Percentiles rank a stretch among this genome's conserved stretches.
Conservation (phyloP, 1,140 invertebrate species). For the Hylaeus anthracinus region DNA sequence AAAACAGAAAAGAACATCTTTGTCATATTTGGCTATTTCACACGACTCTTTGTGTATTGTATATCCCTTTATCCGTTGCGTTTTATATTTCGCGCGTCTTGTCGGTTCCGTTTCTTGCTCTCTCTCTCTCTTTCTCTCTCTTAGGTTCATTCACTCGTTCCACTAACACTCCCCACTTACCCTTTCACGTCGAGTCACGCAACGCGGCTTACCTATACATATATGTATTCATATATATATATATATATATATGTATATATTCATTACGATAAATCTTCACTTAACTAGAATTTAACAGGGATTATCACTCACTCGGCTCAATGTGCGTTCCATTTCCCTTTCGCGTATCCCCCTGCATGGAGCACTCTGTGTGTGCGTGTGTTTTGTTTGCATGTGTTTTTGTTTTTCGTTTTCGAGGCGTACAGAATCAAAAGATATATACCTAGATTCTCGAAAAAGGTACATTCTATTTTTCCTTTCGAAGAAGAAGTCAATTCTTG, state of each 20-base stretch:
- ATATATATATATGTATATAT: conserved; percentile 41
- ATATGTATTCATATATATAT: conserved; percentile 13
- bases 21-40: conserved; percentile 76
- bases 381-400: neutral
- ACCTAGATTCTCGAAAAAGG: neutral
- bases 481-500: too few species aligned
- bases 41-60: conserved; percentile 50
- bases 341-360: conserved; percentile 4
- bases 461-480: too few species aligned
- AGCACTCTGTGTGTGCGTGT: conserved; percentile 14
- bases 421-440: neutral
- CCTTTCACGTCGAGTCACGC: conserved; percentile 33
- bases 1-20: conserved; percentile 62
- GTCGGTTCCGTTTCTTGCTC: neutral
- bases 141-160: conserved; percentile 5
- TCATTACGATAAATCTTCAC: conserved; percentile 64
- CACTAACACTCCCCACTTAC: conserved; percentile 18
- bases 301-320: conserved; percentile 74
- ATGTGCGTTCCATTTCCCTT: conserved; percentile 73
- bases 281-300: conserved; percentile 68
- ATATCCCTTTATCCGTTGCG: neutral
- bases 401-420: neutral
- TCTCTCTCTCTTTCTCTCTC: neutral
- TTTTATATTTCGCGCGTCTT: neutral
- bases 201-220: conserved; percentile 58